phyloP scores from a whole-genome alignment of 2,113 vertebrate species.

The Octodon degus region DNA sequence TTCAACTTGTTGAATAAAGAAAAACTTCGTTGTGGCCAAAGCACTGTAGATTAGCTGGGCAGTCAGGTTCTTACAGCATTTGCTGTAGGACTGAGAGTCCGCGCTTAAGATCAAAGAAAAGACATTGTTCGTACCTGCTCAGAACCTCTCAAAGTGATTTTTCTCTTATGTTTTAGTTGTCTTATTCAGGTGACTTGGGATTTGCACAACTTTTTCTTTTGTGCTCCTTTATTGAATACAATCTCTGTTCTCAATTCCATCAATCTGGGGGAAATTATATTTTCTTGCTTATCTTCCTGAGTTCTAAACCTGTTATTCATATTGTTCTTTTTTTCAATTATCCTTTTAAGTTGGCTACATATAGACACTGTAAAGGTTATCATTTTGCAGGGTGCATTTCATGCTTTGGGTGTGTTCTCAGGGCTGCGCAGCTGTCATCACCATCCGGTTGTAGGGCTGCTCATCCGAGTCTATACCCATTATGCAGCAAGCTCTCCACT shows the following conservation, averaged over 20 bases:
- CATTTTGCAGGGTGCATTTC: not conserved
- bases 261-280: not conserved
- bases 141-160: rapidly evolving
- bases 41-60: not conserved
- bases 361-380: not conserved
- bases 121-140: not conserved
- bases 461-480: not conserved
- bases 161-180: constrained; percentile 22
- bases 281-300: constrained; percentile 11
- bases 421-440: rapidly evolving
- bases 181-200: constrained; percentile 31
- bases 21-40: constrained; percentile 22
- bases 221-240: not conserved
- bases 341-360: not conserved
- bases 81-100: not conserved
- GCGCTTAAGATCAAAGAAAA: constrained; percentile 7
- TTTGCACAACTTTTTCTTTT: constrained; percentile 46
- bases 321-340: not conserved
- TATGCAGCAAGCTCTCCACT: too few relatives aligned
- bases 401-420: not conserved
- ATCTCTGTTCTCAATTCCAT: constrained; percentile 4
- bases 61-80: constrained; percentile 13
- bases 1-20: constrained; percentile 59
- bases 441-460: not conserved
- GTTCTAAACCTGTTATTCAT: not conserved